Conservation (phyloP, 2,888 invertebrate species). For the Melanotus villosus region DNA sequence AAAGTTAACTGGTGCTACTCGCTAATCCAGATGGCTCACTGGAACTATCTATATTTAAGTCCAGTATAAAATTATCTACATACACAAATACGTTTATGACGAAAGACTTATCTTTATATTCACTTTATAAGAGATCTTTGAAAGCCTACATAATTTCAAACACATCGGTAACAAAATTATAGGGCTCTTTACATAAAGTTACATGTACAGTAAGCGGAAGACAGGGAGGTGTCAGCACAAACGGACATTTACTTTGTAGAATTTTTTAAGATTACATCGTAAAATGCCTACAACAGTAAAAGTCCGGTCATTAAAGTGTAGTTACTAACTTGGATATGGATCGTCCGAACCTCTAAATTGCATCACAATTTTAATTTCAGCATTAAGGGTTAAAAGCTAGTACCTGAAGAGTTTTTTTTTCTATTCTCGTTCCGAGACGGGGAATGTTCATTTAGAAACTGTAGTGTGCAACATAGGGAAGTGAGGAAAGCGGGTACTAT, state of each 20-base stretch:
- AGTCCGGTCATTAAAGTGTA: slow-evolving; percentile 12
- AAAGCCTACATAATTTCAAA: slow-evolving; percentile 57
- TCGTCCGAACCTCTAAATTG: slow-evolving; percentile 21
- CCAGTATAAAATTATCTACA: slow-evolving; percentile 68
- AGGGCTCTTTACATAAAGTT: slow-evolving; percentile 38
- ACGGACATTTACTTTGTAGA: slow-evolving; percentile 46
- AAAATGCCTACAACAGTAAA: slow-evolving; percentile 29
- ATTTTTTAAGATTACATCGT: slow-evolving; percentile 31
- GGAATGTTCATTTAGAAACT: too few species aligned
- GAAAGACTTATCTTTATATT: slow-evolving; percentile 64
- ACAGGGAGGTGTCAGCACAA: slow-evolving; percentile 46
- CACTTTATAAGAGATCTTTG: slow-evolving; percentile 65
- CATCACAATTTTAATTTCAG: slow-evolving; percentile 11
- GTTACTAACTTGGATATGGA: slow-evolving; percentile 3
- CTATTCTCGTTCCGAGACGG: too few species aligned
- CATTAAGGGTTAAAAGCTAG: background rate
- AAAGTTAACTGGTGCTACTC: slow-evolving; percentile 59
- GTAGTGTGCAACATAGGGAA: slow-evolving; percentile 7
- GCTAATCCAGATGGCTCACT: slow-evolving; percentile 51
- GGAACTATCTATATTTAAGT: slow-evolving; percentile 58
- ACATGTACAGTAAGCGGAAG: slow-evolving; percentile 45
- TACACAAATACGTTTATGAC: slow-evolving; percentile 63
- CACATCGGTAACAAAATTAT: slow-evolving; percentile 43
- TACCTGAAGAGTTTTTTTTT: too few species aligned
- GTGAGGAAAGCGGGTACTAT: slow-evolving; percentile 21